Conservation (phyloP, 2,113 vertebrate species). For the Corapipo altera region DNA sequence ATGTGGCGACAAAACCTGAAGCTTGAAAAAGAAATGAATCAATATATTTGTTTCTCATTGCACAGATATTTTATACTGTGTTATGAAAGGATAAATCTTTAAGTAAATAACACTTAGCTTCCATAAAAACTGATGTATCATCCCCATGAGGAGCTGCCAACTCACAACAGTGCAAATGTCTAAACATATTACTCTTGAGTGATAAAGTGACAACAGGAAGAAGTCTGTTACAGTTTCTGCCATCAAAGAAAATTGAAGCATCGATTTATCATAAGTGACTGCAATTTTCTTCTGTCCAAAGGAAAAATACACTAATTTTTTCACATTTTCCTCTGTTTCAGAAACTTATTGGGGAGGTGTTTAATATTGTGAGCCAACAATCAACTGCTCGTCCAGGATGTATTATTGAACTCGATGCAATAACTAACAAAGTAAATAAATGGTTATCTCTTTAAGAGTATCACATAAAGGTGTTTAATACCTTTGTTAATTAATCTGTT, state of each 20-base stretch:
- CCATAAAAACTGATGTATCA: not conserved
- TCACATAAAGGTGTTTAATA: not conserved
- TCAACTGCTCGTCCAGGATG: conserved; percentile 97
- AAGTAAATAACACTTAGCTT: not conserved
- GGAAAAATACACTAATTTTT: not conserved
- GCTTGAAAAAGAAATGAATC: not conserved
- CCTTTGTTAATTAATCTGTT: not conserved
- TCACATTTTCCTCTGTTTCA: conserved; percentile 69
- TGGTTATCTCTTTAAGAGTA: not conserved
- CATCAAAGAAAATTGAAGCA: not conserved
- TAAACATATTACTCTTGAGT: not conserved
- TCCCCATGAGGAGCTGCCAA: not conserved
- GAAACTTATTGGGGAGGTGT: conserved; percentile 98
- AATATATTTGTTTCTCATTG: not conserved
- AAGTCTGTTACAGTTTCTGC: not conserved
- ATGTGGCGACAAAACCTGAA: not conserved
- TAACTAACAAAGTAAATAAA: conserved; percentile 90
- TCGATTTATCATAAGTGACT: not conserved
- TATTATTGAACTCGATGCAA: conserved; percentile 94
- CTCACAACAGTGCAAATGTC: not conserved
- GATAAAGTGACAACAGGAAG: not conserved
- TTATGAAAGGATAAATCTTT: not conserved
- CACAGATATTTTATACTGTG: not conserved
- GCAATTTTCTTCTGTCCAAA: not conserved
- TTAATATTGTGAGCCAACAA: conserved; percentile 98